Evolutionary conservation across 2,888 invertebrate genomes (phyloP).

Genomic region (Heliconius ethilla): DNA sequence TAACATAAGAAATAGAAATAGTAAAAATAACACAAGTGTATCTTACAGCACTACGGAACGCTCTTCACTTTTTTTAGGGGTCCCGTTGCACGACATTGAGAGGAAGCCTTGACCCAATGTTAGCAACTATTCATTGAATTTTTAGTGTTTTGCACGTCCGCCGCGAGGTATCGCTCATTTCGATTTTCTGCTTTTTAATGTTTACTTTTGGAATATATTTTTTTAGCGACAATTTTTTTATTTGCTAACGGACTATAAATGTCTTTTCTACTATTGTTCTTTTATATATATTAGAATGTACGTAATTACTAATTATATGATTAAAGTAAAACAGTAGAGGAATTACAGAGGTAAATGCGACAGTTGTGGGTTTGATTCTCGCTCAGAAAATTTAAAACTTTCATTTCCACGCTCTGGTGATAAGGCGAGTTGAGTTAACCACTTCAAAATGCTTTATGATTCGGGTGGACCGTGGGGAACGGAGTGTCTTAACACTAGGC

Average conservation of each 20-base stretch:
- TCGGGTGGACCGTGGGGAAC: too few relatives aligned
- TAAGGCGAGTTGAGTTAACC: too few relatives aligned
- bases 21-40: conserved; percentile 1
- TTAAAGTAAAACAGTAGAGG: background rate
- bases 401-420: too few relatives aligned
- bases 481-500: too few relatives aligned
- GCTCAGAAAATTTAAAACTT: too few relatives aligned
- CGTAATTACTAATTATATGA: background rate
- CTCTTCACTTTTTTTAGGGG: conserved; percentile 38
- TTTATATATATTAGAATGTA: too few relatives aligned
- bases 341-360: too few relatives aligned
- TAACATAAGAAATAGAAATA: background rate
- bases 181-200: conserved; percentile 12
- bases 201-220: conserved; percentile 15
- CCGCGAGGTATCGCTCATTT: conserved; percentile 18
- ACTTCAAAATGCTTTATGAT: too few relatives aligned
- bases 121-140: conserved; percentile 55
- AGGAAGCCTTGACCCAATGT: conserved; percentile 62
- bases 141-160: conserved; percentile 50
- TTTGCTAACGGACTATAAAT: too few relatives aligned
- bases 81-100: conserved; percentile 54
- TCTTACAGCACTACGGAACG: conserved; percentile 28
- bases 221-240: background rate
- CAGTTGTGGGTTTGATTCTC: too few relatives aligned
- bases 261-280: too few relatives aligned